A percentile compares a stretch with the other conserved stretches of the same genome.
Conservation (phyloP, 1,140 invertebrate genomes). For the Paracyclopina nana region DNA sequence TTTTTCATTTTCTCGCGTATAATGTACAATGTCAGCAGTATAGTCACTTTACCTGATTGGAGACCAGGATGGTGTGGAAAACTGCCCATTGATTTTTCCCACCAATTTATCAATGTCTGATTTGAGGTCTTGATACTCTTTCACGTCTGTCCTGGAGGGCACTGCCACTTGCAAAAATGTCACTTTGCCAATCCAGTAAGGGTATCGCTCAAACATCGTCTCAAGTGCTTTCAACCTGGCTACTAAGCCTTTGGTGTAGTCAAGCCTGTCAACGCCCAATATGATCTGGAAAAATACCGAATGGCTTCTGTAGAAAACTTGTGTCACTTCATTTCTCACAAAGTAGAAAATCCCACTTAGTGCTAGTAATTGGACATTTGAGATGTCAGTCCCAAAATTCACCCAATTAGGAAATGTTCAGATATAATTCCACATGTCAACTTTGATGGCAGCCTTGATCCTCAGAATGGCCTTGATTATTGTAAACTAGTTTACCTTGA, state of each 20-base stretch:
- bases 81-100: conserved; percentile 30
- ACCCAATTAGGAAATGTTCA: too few species aligned
- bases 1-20: background rate
- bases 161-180: conserved; percentile 42
- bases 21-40: background rate
- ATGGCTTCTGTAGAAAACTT: too few species aligned
- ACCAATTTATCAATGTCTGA: conserved; percentile 75
- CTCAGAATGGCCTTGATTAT: too few species aligned
- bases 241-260: conserved; percentile 77
- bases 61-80: conserved; percentile 52
- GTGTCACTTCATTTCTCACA: too few species aligned
- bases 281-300: conserved; percentile 49
- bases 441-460: too few species aligned
- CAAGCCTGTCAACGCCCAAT: conserved; percentile 63
- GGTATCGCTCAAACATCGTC: conserved; percentile 57
- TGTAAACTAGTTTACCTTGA: too few species aligned
- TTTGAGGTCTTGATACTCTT: conserved; percentile 72
- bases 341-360: too few species aligned
- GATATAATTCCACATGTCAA: too few species aligned
- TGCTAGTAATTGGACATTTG: too few species aligned
- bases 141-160: conserved; percentile 67
- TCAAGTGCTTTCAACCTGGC: conserved; percentile 65
- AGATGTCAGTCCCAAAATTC: too few species aligned
- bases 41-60: conserved; percentile 42
- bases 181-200: conserved; percentile 62